Conservation (phyloP, 2,113 vertebrate species). For the Peucedramus taeniatus region DNA sequence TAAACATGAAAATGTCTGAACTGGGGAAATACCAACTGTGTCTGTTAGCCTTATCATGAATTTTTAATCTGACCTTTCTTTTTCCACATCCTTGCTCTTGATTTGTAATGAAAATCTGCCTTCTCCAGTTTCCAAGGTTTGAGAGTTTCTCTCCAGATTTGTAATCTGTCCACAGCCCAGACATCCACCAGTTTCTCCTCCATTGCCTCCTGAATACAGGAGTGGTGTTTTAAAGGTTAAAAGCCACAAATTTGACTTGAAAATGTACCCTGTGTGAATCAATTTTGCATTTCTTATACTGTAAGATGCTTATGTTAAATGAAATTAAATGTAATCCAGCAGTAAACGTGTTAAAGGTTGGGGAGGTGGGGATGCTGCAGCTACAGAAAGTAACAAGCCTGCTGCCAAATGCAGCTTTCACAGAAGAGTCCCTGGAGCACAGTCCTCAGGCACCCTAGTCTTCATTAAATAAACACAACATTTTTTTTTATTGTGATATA, state of each 20-base stretch:
- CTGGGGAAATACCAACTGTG: neutral
- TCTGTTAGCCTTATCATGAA: neutral
- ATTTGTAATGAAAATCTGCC: neutral
- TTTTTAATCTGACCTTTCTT: neutral
- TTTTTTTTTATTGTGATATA: neutral
- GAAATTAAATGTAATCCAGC: neutral
- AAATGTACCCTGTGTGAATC: neutral
- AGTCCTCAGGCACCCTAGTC: neutral
- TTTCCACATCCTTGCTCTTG: neutral
- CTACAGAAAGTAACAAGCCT: neutral
- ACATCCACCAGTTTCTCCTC: neutral
- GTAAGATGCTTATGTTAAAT: neutral
- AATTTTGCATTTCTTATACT: neutral
- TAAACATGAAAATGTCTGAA: constrained; percentile 24
- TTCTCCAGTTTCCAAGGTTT: neutral
- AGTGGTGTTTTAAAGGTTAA: neutral
- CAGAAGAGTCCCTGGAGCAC: neutral
- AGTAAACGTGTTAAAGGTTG: neutral
- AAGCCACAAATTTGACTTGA: neutral
- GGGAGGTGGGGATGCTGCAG: neutral
- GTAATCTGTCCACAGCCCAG: neutral
- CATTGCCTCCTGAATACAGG: neutral
- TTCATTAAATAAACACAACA: neutral
- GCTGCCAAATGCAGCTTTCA: neutral
- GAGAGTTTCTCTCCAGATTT: neutral